These are phyloP conservation scores for Halocynthia aurantium DNA, from an alignment of 23 tunicate species.

Conservation along the genomic window DNA sequence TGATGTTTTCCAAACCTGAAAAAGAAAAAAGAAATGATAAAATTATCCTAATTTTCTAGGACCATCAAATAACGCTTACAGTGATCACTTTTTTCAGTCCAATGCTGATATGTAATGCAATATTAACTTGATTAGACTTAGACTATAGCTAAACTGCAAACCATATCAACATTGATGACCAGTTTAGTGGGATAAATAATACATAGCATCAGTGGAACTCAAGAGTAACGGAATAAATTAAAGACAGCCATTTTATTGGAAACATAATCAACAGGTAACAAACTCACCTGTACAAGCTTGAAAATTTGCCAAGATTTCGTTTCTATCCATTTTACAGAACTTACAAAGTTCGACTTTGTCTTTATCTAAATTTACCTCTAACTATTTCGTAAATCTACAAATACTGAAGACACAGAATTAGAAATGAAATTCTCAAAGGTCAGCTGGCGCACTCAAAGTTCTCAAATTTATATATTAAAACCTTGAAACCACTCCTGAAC, in stretches of 20 bases:
- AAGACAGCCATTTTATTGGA: background rate
- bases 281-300: slow-evolving; percentile 31
- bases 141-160: too few relatives aligned
- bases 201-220: background rate
- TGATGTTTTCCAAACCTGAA: slow-evolving; percentile 78
- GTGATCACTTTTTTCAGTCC: background rate
- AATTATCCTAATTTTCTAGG: background rate
- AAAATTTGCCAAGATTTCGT: slow-evolving; percentile 31
- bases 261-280: background rate
- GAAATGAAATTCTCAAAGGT: too few relatives aligned
- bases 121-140: too few relatives aligned
- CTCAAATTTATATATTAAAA: too few relatives aligned
- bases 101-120: too few relatives aligned
- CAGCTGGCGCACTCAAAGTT: too few relatives aligned
- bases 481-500: too few relatives aligned
- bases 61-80: background rate
- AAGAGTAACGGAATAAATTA: background rate
- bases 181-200: background rate
- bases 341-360: too few relatives aligned
- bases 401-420: too few relatives aligned
- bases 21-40: slow-evolving; percentile 29
- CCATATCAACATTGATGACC: too few relatives aligned
- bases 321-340: slow-evolving; percentile 15
- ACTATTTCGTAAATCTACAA: too few relatives aligned
- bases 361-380: too few relatives aligned